Base-by-base conservation (phyloP, 2,113 vertebrate genomes). In the Bos javanicus region DNA sequence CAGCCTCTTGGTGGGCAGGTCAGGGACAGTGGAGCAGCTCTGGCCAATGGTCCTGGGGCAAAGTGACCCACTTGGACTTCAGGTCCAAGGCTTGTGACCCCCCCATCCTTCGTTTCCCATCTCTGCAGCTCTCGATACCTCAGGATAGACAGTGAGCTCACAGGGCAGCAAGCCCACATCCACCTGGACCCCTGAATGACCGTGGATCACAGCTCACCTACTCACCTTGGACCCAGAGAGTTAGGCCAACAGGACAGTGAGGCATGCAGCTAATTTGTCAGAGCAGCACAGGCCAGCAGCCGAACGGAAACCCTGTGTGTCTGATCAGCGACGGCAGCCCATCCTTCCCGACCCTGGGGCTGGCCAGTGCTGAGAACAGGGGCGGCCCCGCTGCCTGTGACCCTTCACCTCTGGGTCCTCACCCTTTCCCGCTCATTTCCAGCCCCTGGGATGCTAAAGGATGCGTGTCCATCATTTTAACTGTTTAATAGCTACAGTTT, bases 101-200 rank as follows among this genome's bases (percentile, higher is more conserved):
- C 59, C 19, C 0, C 1, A 1, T 50, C 64, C n/a, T 43, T 76
- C 11, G 33, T 54, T 21, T 9, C 33, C 60, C n/a, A 6, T 12
- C 15, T 7, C 62, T 7, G 10, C 8, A 16, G 11, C 12, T 59
- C 92, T 21, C 26, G 12, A 52, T 0, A 1, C 74, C 71, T 36
- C 62, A 6, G 9, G 59, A 21, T 3, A 71, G 80, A 28, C 0
- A 0, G n/a, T 9, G 25, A 9, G 1, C 60, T 13, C 48, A 5
- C 4, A 13, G n/a, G 7, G 23, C 85, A 2, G 4, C 1, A 3
- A 39, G 46, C 11, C 30, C 28, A 7, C 19, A 0, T 7, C 9
- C 0, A 0, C 86, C n/a, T 10, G 28, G 21, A 17, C 5, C 48
- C 71, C n/a, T 25, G 11, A 5, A 0, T 2, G 57, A 19, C 28